A percentile compares a stretch with the other conserved stretches of the same genome.
These are phyloP conservation scores for Stigmatopora nigra DNA, from an alignment of 2,113 vertebrate genomes.

Conservation along the genomic window DNA sequence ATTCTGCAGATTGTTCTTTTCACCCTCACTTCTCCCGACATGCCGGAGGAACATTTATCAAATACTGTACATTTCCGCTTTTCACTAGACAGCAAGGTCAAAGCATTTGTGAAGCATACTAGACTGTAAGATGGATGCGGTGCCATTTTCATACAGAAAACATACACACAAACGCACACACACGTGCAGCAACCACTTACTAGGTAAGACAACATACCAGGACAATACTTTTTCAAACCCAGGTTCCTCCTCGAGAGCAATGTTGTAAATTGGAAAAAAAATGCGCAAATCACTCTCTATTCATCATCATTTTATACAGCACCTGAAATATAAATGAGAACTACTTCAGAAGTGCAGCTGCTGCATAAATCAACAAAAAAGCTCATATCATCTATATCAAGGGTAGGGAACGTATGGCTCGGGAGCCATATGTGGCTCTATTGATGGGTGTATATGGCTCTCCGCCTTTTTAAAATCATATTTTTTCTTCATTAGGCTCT, in stretches of 20 bases:
- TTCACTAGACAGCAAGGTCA: constrained; percentile 63
- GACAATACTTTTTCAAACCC: not conserved
- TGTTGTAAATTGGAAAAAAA: not conserved
- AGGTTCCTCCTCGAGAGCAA: not conserved
- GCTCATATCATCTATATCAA: not conserved
- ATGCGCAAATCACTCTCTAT: not conserved
- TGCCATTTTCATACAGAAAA: constrained; percentile 4
- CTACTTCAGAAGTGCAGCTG: not conserved
- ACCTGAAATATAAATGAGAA: not conserved
- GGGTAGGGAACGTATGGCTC: not conserved
- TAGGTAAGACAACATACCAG: not conserved
- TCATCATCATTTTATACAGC: not conserved
- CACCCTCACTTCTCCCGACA: constrained; percentile 23
- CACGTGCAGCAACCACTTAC: not conserved
- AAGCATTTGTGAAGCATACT: constrained; percentile 57
- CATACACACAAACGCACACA: not conserved
- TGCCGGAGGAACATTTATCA: constrained; percentile 48
- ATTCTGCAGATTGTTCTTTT: constrained; percentile 36
- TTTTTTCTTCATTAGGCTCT: too few relatives aligned
- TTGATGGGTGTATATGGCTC: too few relatives aligned
- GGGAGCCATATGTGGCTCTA: too few relatives aligned
- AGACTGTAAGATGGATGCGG: constrained; percentile 26
- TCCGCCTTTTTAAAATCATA: too few relatives aligned
- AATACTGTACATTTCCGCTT: constrained; percentile 45
- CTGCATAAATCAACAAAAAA: not conserved